phyloP scores from a whole-genome alignment of 1,140 invertebrate genomes.

The Aleiodes sp. region DNA sequence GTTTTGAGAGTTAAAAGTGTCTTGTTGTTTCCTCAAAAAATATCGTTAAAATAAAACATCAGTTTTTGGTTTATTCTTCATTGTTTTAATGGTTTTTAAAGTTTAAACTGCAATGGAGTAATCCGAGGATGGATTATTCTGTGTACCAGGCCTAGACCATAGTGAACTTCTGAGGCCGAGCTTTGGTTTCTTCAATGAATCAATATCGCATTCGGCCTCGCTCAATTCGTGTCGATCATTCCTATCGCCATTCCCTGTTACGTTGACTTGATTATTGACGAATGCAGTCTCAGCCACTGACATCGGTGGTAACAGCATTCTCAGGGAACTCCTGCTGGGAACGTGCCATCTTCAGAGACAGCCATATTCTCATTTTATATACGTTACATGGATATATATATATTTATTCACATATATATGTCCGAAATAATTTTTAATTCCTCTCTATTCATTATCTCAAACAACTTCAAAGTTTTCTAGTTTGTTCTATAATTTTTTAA shows the following conservation, averaged over 20 bases:
- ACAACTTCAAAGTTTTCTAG: not conserved
- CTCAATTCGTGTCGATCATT: slow-evolving; percentile 70
- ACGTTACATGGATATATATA: not conserved
- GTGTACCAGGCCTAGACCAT: slow-evolving; percentile 74
- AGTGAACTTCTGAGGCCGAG: slow-evolving; percentile 75
- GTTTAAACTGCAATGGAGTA: slow-evolving; percentile 75
- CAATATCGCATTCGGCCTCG: slow-evolving; percentile 79
- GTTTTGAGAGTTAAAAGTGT: not conserved
- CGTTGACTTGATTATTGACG: slow-evolving; percentile 56
- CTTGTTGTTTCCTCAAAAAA: too few species aligned
- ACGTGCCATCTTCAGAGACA: slow-evolving; percentile 67
- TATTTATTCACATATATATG: too few species aligned
- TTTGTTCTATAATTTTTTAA: not conserved
- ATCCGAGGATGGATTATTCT: slow-evolving; percentile 70
- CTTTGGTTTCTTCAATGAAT: slow-evolving; percentile 80
- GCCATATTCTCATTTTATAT: slow-evolving; percentile 25
- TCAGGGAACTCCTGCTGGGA: slow-evolving; percentile 70
- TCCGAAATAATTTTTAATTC: not conserved
- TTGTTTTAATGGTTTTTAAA: not conserved
- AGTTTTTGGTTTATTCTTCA: not conserved
- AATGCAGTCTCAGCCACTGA: slow-evolving; percentile 72
- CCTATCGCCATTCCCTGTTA: slow-evolving; percentile 49
- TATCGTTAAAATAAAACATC: not conserved
- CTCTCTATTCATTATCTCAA: not conserved
- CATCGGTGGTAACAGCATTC: slow-evolving; percentile 70